Evolutionary conservation across 2,113 vertebrate genomes (phyloP), one percentile per base, ranked within the genome.

Genomic region (Elanoides forficatus): DNA sequence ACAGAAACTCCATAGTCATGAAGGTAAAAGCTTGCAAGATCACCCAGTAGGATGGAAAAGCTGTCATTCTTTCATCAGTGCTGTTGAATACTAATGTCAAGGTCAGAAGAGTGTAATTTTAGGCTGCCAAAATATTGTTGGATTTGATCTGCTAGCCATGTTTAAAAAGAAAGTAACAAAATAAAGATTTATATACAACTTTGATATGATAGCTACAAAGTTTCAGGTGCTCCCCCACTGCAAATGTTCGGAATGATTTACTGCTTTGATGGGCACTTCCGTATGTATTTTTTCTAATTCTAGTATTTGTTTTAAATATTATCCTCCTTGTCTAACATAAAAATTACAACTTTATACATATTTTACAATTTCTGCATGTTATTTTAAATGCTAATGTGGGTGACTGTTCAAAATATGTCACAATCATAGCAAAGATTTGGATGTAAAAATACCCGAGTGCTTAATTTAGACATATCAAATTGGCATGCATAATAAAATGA

Each of bases 11-110:
- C 98, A 97, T 98, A 98, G 98, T 98, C 98, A 97, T 97, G 98
- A 98, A 98, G 97, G 97, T 97, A 96, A 98, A 98, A 98, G 97
- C 98, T 93, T 95, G 96, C 97, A 88, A 94, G 98, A 98, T 98
- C 97, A 97, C 97, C 98, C 98, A 95, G 97, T 93, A 98, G 98
- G 97, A 98, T 98, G 95, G 97, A 98, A 96, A 97, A 98, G 95
- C 98, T 98, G 98, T 98, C 98, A 98, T 95, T 98, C 98, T 95
- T 95, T 96, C 94, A 97, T 97, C 97, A 97, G 94, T 81, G 94
- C 97, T 95, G 96, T 88, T 97, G 98, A 98, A 98, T 98, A 98
- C 97, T 98, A 98, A 98, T 98, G 97, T 97, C 97, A 98, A 98
- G 98, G 98, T 98, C 98, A 98, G 96, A 89, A 93, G 87, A 97